phyloP scores from a whole-genome alignment of 2,113 vertebrate genomes.

The Alethe castanea region DNA sequence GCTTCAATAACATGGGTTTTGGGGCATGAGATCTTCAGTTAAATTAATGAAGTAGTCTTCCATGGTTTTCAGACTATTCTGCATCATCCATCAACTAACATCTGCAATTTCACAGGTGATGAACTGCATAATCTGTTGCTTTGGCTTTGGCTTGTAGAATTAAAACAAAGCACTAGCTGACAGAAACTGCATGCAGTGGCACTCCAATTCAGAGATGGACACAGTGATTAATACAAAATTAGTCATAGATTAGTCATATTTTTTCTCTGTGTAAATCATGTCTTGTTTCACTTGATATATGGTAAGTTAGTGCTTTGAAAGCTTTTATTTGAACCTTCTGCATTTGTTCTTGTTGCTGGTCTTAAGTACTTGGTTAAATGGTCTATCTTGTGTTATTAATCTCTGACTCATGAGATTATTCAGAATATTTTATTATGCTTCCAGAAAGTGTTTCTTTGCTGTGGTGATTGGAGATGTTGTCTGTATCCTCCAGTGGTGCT shows the following conservation, averaged over 20 bases:
- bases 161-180: background rate
- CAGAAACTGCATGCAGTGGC: background rate
- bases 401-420: background rate
- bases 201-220: background rate
- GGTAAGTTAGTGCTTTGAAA: background rate
- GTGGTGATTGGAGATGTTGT: background rate
- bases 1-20: background rate
- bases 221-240: background rate
- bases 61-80: background rate
- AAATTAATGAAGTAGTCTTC: background rate
- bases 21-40: background rate
- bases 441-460: background rate
- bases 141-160: background rate
- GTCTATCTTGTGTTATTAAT: background rate
- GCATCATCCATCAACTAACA: background rate
- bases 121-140: background rate
- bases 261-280: background rate
- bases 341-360: background rate
- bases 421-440: background rate
- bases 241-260: background rate
- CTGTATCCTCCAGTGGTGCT: background rate
- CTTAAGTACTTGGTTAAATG: background rate
- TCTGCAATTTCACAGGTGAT: background rate
- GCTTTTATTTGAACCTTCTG: background rate
- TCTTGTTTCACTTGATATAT: background rate